Evolutionary conservation across 1,140 invertebrate species (phyloP), one percentile per base, ranked within the genome.

Genomic region (Trichogramma pretiosum): DNA sequence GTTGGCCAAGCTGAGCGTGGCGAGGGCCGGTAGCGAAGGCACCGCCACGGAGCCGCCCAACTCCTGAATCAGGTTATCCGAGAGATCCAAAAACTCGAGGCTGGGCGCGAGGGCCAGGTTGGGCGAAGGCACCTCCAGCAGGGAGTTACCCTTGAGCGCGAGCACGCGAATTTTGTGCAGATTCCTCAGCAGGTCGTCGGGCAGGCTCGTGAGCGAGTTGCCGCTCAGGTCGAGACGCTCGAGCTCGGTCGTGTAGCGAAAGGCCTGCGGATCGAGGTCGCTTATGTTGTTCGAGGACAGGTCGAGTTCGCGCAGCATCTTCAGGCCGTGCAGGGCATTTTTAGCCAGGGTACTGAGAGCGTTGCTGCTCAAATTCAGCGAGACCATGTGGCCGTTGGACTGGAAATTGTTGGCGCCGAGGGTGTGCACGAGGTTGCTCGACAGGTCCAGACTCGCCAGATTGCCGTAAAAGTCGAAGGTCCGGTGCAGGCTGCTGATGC

Each of bases 361-460:
- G 69, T 91, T 92, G 39, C 79, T 72, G 61, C 85, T 89, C 11
- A 87, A 71, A 64, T 90, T 89, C 1, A 93, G 70, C 19, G 74
- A 74, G 14, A 77, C 72, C 55, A 93, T 73, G 32, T 78, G 77
- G 17, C 73, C 73, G 55, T 89, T 87, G 35, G 77, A 77, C 48
- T 84, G 78, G 57, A 93, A 92, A 63, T 90, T 89, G 52, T 80
- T 78, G 51, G 77, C 77, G 53, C 86, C 87, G 45, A 92, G 64
- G 10, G 80, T 81, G 60, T 79, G 77, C 40, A 93, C 83, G 58
- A 78, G 75, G 68, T 93, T 93, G 57, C 79, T 76, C 8, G 84
- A 84, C n/a, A 93, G 73, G 63, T 90, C 85, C 13, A 93, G 74
- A 14, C 78, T 76, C 56, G 80, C 77, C 21, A 93, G 73, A 53